Evolutionary conservation across 2,888 invertebrate species (phyloP), one percentile per base, ranked within the genome.

Genomic region (Sinodicranocentrus sp.): DNA sequence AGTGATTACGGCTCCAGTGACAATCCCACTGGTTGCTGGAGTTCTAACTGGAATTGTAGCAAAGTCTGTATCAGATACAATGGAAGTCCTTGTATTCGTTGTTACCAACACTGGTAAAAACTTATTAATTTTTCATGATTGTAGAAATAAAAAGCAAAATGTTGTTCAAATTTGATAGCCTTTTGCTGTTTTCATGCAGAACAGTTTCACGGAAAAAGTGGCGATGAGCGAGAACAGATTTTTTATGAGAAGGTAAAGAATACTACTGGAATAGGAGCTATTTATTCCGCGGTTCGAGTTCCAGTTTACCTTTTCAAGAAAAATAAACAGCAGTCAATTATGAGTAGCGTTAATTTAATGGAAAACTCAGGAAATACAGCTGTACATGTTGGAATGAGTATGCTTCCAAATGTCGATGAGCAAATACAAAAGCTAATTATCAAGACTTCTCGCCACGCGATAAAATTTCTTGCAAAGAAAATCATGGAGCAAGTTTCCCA

Each of bases 201-300:
- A n/a, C 63, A 68, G 39, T 52, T 85, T 39, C 57, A 59, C 5
- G 57, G 48, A 2, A 63, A 67, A 39, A 44, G n/a, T 1, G 44
- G 28, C 13, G 86, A 84, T 26, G 68, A 73, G 2, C 25, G 57
- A 17, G 86, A 86, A 63, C 71, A 61, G 26, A 19, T 61, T 8
- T 33, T 86, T 8, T 86, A 86, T 39, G 72, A 84, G n/a, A 65
- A 75, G 28, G 75, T 86, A 5, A 84, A 83, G 52, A 59, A 76
- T 43, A 43, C 75, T n/a, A 57, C 84, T 0, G 67, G 70, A 17
- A 19, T 86, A n/a, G 84, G 86, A 10, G 72, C 77, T 0, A 43
- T 78, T 0, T 86, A 86, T 25, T 86, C 86, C 13, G 76, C 76
- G 21, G 67, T 65, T 19, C 76, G 86, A 23, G 68, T 76, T 10